Conservation (phyloP, 2,888 invertebrate genomes). For the Molorchus minor region DNA sequence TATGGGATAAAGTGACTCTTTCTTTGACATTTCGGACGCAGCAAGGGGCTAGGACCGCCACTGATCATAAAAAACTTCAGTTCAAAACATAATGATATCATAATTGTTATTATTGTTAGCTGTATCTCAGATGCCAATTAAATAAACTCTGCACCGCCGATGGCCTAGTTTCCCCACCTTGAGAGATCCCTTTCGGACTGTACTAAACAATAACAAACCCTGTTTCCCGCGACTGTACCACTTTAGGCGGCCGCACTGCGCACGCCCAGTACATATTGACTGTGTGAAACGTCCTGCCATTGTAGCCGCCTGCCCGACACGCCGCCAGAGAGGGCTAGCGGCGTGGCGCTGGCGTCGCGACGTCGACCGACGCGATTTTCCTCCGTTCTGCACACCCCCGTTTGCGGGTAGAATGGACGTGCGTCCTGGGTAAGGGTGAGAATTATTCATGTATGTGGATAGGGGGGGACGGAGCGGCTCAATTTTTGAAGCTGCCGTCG, state of each 20-base stretch:
- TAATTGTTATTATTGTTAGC: too few relatives aligned
- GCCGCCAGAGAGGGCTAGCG: slow-evolving; percentile 13
- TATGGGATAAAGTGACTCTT: too few relatives aligned
- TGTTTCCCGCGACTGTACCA: slow-evolving; percentile 15
- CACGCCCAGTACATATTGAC: slow-evolving; percentile 25
- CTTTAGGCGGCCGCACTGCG: slow-evolving; percentile 6
- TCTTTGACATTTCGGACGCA: too few relatives aligned
- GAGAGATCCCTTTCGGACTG: not conserved
- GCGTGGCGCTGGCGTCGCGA: slow-evolving; percentile 14
- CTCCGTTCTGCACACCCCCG: slow-evolving; percentile 3
- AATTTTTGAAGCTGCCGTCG: too few relatives aligned
- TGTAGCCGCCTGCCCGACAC: slow-evolving; percentile 2
- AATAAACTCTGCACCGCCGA: not conserved
- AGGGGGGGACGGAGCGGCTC: not conserved
- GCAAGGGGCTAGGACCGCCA: too few relatives aligned
- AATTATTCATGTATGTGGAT: slow-evolving; percentile 4
- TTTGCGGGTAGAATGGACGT: slow-evolving; percentile 21
- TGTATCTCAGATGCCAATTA: too few relatives aligned
- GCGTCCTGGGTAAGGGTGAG: slow-evolving; percentile 6
- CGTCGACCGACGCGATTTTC: slow-evolving; percentile 8
- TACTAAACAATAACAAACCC: slow-evolving; percentile 25
- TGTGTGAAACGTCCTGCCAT: slow-evolving; percentile 16
- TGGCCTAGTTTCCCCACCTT: not conserved
- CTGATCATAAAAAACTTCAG: too few relatives aligned
- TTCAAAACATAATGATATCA: too few relatives aligned